Evolutionary conservation across 2,113 vertebrate genomes (phyloP).

Genomic region (Procapra przewalskii): DNA sequence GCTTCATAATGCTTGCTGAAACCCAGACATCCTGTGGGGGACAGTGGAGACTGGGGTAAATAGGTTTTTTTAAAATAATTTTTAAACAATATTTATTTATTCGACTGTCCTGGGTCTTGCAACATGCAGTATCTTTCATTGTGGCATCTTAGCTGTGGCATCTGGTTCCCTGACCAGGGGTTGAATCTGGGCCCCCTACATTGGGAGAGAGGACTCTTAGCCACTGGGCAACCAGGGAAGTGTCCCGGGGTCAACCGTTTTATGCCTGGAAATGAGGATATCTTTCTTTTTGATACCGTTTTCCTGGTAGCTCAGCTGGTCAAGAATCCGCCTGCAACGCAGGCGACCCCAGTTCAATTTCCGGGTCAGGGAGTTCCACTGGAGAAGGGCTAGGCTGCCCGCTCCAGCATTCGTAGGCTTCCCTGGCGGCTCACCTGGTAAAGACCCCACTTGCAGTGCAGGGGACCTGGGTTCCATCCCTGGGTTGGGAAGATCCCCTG

Average conservation of each 20-base stretch:
- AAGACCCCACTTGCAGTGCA: background rate
- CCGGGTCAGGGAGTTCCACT: background rate
- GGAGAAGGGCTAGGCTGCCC: accelerated
- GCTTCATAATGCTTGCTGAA: background rate
- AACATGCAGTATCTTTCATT: background rate
- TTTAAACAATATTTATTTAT: background rate
- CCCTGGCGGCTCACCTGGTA: background rate
- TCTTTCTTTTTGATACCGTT: background rate
- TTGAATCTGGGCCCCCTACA: background rate
- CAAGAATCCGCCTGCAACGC: background rate
- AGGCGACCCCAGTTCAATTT: background rate
- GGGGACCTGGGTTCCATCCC: background rate
- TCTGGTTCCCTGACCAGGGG: background rate
- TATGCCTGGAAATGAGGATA: background rate
- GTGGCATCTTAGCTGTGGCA: background rate
- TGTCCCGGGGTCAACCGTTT: accelerated
- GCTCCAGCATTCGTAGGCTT: background rate
- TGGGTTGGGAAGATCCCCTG: background rate
- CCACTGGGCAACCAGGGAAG: background rate
- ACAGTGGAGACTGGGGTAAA: background rate
- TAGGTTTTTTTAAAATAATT: background rate
- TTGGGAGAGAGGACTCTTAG: background rate
- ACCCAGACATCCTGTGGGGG: background rate
- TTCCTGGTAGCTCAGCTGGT: background rate
- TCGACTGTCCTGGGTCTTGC: background rate